These are phyloP conservation scores for Acleris holmiana DNA, from an alignment of 2,888 invertebrate species.

Conservation along the genomic window DNA sequence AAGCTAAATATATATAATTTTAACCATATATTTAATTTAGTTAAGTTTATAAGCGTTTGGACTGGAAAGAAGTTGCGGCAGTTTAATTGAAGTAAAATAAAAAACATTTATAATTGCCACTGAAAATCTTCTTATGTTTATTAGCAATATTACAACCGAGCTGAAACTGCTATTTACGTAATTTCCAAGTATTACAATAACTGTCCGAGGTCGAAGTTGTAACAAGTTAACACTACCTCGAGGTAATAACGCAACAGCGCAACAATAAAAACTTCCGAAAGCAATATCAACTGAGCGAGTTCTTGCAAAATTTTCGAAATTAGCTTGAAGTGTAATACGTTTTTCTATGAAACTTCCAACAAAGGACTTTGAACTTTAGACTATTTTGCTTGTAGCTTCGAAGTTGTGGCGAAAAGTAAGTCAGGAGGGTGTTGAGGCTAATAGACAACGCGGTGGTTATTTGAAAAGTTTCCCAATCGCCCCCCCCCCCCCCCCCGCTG, in stretches of 20 bases:
- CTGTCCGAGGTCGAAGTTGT: conserved; percentile 21
- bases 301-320: conserved; percentile 54
- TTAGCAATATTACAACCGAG: neutral
- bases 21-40: no score
- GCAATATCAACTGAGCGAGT: conserved; percentile 44
- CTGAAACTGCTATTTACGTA: neutral
- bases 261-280: conserved; percentile 46
- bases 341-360: conserved; percentile 39
- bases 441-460: conserved; percentile 61
- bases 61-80: no score
- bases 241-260: conserved; percentile 41
- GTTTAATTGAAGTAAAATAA: no score
- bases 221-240: conserved; percentile 29
- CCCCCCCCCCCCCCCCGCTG: conserved; percentile 9
- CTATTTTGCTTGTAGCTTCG: conserved; percentile 24
- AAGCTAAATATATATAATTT: no score
- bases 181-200: conserved; percentile 7
- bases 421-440: conserved; percentile 46
- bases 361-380: conserved; percentile 44
- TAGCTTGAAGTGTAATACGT: conserved; percentile 47
- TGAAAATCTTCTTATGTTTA: no score
- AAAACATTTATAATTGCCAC: no score
- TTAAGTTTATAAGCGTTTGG: no score
- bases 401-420: conserved; percentile 29
- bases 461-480: conserved; percentile 49